Percentiles rank a stretch among this genome's conserved stretches.
These are phyloP conservation scores for Helleia helle DNA, from an alignment of 2,888 invertebrate genomes.

Conservation along the genomic window DNA sequence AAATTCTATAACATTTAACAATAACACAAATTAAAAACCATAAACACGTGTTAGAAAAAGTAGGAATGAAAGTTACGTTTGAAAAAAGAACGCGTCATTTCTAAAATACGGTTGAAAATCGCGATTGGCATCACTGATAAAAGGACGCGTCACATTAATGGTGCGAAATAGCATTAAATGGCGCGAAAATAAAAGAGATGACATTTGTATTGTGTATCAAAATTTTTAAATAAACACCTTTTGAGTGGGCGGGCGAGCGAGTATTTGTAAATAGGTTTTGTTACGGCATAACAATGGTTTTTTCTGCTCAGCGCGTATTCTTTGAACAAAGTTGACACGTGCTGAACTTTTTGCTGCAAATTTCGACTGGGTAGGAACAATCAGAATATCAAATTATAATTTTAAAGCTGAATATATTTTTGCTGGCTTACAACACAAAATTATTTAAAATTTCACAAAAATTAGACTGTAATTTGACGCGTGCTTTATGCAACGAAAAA, in stretches of 20 bases:
- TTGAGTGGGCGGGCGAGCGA: constrained; percentile 68
- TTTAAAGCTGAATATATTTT: too few species aligned
- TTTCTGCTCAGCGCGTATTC: constrained; percentile 28
- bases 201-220: constrained; percentile 55
- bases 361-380: not conserved
- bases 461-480: too few species aligned
- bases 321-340: constrained; percentile 25
- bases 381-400: too few species aligned
- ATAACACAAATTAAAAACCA: constrained; percentile 62
- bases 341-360: constrained; percentile 10
- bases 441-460: too few species aligned
- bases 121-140: constrained; percentile 24
- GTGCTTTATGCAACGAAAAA: too few species aligned
- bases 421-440: too few species aligned
- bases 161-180: constrained; percentile 65
- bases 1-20: constrained; percentile 47
- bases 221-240: constrained; percentile 72
- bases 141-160: constrained; percentile 32
- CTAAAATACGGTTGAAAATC: constrained; percentile 29
- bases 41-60: constrained; percentile 53
- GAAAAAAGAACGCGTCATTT: constrained; percentile 12
- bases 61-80: constrained; percentile 16
- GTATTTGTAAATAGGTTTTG: constrained; percentile 71
- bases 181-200: constrained; percentile 63
- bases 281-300: constrained; percentile 46